A percentile compares a stretch with the other conserved stretches of the same genome.
phyloP scores from a whole-genome alignment of 2,113 vertebrate genomes.

The Dipodomys merriami region DNA sequence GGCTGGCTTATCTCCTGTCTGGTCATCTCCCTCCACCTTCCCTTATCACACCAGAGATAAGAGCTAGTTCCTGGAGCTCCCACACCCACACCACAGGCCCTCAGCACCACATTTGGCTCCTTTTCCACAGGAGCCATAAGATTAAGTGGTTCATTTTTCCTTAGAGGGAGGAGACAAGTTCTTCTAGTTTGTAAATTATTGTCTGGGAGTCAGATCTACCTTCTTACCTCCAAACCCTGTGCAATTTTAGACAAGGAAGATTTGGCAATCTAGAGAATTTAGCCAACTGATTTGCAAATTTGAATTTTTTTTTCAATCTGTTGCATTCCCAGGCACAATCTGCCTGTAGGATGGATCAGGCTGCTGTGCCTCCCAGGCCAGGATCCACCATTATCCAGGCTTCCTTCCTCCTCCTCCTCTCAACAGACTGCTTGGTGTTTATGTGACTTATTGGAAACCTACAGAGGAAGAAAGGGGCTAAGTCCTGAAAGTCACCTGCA shows the following conservation, averaged over 20 bases:
- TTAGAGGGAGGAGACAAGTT: constrained; percentile 57
- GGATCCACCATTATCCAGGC: neutral
- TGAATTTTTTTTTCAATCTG: neutral
- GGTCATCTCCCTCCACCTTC: constrained; percentile 39
- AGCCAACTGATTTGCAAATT: neutral
- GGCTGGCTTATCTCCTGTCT: neutral
- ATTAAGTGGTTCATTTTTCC: constrained; percentile 63
- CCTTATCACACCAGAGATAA: constrained; percentile 59
- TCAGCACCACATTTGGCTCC: constrained; percentile 18
- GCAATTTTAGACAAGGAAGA: constrained; percentile 37
- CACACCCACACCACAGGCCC: constrained; percentile 27
- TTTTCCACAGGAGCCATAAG: neutral
- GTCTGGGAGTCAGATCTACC: constrained; percentile 54
- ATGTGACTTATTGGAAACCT: neutral
- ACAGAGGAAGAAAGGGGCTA: neutral
- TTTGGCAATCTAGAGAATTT: neutral
- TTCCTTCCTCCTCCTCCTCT: neutral
- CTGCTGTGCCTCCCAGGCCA: neutral
- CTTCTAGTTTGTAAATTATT: constrained; percentile 73
- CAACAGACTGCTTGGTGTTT: neutral
- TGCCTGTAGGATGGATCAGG: neutral
- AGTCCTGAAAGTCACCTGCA: neutral
- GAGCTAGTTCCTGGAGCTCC: constrained; percentile 14
- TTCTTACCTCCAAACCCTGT: constrained; percentile 1
- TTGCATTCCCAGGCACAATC: neutral